phyloP scores from a whole-genome alignment of 2,113 vertebrate species.

The Clarias macrocephalus region DNA sequence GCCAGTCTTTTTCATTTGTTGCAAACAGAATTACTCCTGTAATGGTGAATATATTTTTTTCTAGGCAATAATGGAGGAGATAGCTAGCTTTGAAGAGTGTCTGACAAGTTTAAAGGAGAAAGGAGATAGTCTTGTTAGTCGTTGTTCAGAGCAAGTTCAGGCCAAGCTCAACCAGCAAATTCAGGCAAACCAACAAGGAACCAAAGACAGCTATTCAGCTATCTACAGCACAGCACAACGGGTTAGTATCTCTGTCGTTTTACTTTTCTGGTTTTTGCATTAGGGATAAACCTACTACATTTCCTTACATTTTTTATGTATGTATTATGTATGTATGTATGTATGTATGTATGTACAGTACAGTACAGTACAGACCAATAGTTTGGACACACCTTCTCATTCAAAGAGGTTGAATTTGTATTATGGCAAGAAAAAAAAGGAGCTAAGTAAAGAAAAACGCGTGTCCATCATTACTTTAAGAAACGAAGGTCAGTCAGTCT shows the following conservation, averaged over 20 bases:
- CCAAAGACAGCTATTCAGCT: constrained; percentile 91
- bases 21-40: not conserved
- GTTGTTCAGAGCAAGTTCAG: constrained; percentile 87
- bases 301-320: not conserved
- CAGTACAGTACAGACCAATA: no score
- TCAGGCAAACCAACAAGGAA: constrained; percentile 88
- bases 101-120: constrained; percentile 80
- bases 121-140: constrained; percentile 80
- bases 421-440: no score
- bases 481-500: no score
- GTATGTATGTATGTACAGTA: no score
- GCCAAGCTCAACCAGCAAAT: constrained; percentile 85
- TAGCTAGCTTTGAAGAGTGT: constrained; percentile 90
- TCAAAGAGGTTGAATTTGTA: no score
- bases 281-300: not conserved
- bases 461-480: no score
- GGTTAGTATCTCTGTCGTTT: constrained; percentile 70
- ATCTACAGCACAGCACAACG: constrained; percentile 95
- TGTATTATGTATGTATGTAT: not conserved
- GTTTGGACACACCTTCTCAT: no score
- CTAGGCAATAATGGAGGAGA: constrained; percentile 97
- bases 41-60: not conserved
- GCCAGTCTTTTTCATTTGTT: not conserved
- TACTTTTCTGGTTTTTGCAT: not conserved
- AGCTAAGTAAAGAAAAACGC: no score